Evolutionary conservation across 35 echinoderm and acorn worm species (phyloP).

Genomic region (Ophioderma brevispina): DNA sequence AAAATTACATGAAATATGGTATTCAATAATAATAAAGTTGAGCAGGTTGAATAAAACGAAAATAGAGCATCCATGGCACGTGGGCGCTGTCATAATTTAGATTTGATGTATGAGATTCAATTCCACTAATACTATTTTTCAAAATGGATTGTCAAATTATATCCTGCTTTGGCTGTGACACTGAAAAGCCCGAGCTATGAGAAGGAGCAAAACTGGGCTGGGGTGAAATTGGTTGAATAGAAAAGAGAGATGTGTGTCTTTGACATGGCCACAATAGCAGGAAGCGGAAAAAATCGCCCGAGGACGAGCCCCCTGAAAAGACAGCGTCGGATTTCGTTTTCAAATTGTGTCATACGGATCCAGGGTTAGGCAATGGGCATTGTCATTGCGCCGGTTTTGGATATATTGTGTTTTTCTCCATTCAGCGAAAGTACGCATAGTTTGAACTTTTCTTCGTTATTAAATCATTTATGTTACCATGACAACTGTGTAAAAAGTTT

Average conservation of each 20-base stretch:
- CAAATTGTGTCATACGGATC: not conserved
- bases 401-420: no score
- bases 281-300: not conserved
- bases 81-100: not conserved
- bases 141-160: conserved; percentile 4
- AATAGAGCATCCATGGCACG: not conserved
- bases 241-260: not conserved
- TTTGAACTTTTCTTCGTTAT: no score
- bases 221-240: no score
- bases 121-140: not conserved
- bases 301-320: not conserved
- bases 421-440: no score
- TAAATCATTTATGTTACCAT: no score
- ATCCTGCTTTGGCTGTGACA: not conserved
- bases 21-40: not conserved
- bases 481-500: no score
- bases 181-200: not conserved
- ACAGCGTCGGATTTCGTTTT: not conserved
- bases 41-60: not conserved
- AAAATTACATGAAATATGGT: not conserved
- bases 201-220: no score
- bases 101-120: not conserved
- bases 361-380: not conserved
- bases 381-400: no score
- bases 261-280: not conserved